A percentile compares a stretch with the other conserved stretches of the same genome.
phyloP scores from a whole-genome alignment of 2,888 invertebrate genomes.

The Alloscopus bannaensis region DNA sequence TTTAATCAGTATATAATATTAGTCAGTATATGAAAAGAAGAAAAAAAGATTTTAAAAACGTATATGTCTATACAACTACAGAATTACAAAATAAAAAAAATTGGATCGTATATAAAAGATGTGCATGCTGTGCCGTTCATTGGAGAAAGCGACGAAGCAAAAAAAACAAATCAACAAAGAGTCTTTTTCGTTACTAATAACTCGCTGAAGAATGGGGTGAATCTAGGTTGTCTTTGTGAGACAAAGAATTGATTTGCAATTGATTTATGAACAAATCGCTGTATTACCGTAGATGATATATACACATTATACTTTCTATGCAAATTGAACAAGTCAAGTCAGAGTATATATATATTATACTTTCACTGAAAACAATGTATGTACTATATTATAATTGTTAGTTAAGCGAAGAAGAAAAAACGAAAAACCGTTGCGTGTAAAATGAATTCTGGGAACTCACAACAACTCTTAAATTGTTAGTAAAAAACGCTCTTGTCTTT shows the following conservation, averaged over 20 bases:
- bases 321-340: constrained; percentile 11
- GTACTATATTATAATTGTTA: constrained; percentile 27
- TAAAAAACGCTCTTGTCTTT: no score
- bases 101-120: constrained; percentile 27
- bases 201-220: no score
- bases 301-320: constrained; percentile 44
- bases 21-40: no score
- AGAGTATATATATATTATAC: no score
- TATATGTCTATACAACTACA: not conserved
- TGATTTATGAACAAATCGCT: constrained; percentile 42
- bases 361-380: no score
- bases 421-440: not conserved
- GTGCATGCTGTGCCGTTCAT: constrained; percentile 37
- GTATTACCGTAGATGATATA: constrained; percentile 32
- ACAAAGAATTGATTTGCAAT: constrained; percentile 3
- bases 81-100: constrained; percentile 21
- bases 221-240: no score
- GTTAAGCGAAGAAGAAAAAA: not conserved
- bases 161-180: no score
- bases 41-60: no score
- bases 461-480: no score
- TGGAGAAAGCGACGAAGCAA: not conserved
- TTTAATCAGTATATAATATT: constrained; percentile 55
- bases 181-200: no score
- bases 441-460: no score